Evolutionary conservation across 2,888 invertebrate genomes (phyloP), one percentile per base, ranked within the genome.

Genomic region (Dyspetes luteomarginatus): DNA sequence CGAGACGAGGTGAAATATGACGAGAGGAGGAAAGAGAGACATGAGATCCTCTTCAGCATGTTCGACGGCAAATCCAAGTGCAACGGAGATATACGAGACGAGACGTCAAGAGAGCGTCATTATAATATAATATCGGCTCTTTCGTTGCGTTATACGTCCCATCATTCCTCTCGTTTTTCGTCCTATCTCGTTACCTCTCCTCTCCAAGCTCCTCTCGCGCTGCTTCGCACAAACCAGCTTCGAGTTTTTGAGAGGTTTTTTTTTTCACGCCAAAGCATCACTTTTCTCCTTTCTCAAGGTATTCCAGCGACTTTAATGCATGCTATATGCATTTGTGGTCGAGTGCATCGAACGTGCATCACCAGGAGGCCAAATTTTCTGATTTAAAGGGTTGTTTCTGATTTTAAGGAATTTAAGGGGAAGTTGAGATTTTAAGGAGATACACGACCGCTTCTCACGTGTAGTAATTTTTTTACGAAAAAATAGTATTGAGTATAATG

Each of bases 51-150:
- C 80, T 81, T 69, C 62, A 81, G 48, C 56, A 30, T 26, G 43
- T 68, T 77, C 52, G 77, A 81, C 77, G 76, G 60, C 52, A 73
- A 41, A 41, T 41, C 36, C 71, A 81, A 64, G 55, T 75, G 64
- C 69, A 81, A 48, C 65, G 56, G 79, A 73, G 64, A 9, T 15
- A 48, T 7, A 48, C 48, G 48, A 48, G 43, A 24, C 48, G 58
- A 74, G 64, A 69, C 64, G 69, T 64, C 19, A 74, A 67, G 82
- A 85, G 84, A 83, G 76, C 84, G 81, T 86, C 83, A 82, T 87
- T 87, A 87, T 86, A 84, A 82, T 80, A 74, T 77, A 62, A 78
- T 55, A 82, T 81, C 74, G 81, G 69, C 69, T 71, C 78, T 79
- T 65, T 50, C 28, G 3, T 56, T 36, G 65, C 43, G 55, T 68